phyloP scores from a whole-genome alignment of 2,797 vertebrate species.

The Acestrorhynchus altus region DNA sequence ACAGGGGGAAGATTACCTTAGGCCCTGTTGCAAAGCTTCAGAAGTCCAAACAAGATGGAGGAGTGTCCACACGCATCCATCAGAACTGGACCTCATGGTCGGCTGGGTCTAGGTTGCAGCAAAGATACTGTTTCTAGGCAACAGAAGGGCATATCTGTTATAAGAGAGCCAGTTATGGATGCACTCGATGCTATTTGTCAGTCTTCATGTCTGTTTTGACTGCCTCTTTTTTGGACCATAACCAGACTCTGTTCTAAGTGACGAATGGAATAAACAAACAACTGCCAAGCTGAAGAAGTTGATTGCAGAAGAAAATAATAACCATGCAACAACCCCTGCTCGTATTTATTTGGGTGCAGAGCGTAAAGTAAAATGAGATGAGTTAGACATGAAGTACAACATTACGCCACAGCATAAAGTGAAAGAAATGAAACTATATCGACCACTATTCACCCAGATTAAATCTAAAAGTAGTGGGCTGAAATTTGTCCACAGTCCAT shows the following conservation, averaged over 20 bases:
- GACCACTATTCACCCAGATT: background rate
- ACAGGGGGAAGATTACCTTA: constrained; percentile 5
- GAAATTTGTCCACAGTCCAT: background rate
- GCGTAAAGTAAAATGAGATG: constrained; percentile 1
- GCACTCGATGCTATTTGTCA: background rate
- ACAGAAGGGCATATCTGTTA: constrained; percentile 22
- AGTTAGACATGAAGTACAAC: constrained; percentile 30
- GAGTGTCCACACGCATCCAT: constrained; percentile 26
- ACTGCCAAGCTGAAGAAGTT: too few species aligned
- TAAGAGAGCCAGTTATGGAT: background rate
- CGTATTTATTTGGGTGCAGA: background rate
- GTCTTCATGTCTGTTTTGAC: background rate
- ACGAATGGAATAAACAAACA: background rate
- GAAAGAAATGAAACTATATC: constrained; percentile 14
- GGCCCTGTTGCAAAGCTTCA: constrained; percentile 13
- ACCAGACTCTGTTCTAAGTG: background rate
- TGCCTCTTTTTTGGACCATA: background rate
- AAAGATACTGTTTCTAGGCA: constrained; percentile 38
- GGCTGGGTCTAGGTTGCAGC: background rate
- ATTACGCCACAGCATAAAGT: background rate
- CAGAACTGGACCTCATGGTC: constrained; percentile 4
- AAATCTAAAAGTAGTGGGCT: background rate
- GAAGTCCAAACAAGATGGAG: constrained; percentile 30
- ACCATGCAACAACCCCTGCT: background rate
- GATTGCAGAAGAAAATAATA: background rate